Conservation (phyloP, 2,888 invertebrate genomes). For the Tineola bisselliella region DNA sequence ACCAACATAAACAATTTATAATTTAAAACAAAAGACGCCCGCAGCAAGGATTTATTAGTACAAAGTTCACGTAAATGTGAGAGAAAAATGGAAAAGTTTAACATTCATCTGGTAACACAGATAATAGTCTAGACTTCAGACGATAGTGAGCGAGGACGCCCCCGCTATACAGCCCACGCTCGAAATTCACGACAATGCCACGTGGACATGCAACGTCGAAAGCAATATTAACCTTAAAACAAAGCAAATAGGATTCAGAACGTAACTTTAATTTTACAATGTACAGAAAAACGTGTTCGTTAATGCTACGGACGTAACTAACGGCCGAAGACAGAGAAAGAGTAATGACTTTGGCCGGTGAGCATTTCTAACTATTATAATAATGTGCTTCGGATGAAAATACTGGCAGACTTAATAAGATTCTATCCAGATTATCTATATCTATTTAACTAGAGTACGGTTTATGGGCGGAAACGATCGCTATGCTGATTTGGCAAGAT, state of each 20-base stretch:
- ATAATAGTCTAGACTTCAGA: constrained; percentile 8
- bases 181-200: not conserved
- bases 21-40: no score
- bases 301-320: not conserved
- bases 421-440: no score
- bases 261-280: not conserved
- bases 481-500: no score
- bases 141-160: not conserved
- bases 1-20: no score
- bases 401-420: not conserved
- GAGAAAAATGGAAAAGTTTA: not conserved
- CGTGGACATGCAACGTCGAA: not conserved
- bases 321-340: not conserved
- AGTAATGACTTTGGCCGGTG: not conserved
- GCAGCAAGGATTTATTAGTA: no score
- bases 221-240: not conserved
- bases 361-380: not conserved
- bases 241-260: not conserved
- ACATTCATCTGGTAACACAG: not conserved
- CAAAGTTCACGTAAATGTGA: not conserved
- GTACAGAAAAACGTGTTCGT: not conserved
- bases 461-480: no score
- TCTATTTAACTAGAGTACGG: no score
- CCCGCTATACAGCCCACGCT: not conserved
- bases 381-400: not conserved